Conservation (phyloP, 2,888 invertebrate species). For the Apamea sordens region DNA sequence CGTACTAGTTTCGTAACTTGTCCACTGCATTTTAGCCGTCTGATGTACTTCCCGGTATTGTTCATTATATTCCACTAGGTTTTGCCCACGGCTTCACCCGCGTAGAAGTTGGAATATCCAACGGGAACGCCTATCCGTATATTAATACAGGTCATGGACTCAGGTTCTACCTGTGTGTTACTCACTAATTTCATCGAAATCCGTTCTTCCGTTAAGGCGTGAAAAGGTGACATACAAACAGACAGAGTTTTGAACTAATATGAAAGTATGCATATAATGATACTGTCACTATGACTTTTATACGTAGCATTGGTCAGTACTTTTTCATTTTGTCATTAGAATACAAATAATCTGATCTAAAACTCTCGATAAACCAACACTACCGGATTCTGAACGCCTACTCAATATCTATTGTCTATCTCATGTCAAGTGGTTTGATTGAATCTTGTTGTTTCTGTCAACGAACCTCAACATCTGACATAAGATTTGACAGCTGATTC, state of each 20-base stretch:
- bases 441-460: conserved; percentile 27
- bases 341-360: neutral
- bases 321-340: neutral
- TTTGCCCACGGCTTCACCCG: neutral
- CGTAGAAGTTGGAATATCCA: neutral
- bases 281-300: neutral
- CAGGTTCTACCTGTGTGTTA: neutral
- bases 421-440: conserved; percentile 35
- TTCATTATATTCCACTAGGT: neutral
- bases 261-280: neutral
- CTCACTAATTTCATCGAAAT: neutral
- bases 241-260: neutral
- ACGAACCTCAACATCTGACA: conserved; percentile 14
- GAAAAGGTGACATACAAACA: neutral
- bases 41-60: neutral
- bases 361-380: neutral
- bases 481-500: conserved; percentile 20
- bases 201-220: neutral
- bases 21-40: neutral
- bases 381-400: neutral
- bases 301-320: neutral
- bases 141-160: neutral
- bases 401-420: conserved; percentile 15
- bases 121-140: neutral
- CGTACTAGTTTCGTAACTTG: neutral